Conservation (phyloP, 2,888 invertebrate species). For the Sinopyrophorus schimmeli region DNA sequence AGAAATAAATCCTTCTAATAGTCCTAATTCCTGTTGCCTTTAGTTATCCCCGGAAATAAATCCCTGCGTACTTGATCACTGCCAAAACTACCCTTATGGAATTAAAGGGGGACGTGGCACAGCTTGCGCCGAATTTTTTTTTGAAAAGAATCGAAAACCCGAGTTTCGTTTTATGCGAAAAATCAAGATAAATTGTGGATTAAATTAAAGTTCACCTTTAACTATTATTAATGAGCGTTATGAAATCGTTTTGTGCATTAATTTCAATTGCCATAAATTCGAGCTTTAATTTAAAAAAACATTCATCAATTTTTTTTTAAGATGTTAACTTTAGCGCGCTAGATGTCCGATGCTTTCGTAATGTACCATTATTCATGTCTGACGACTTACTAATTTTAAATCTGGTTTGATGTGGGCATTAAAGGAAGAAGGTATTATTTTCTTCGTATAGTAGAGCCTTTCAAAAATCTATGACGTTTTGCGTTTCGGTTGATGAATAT, state of each 20-base stretch:
- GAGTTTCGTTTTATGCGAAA: background rate
- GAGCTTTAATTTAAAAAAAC: conserved; percentile 9
- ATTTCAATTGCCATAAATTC: conserved; percentile 8
- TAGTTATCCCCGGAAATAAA: conserved; percentile 17
- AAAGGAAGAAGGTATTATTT: too few relatives aligned
- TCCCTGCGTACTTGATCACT: conserved; percentile 21
- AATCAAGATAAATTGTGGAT: conserved; percentile 4
- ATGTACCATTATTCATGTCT: too few relatives aligned
- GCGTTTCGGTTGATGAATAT: too few relatives aligned
- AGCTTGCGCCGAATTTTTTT: too few relatives aligned
- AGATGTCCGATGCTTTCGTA: too few relatives aligned
- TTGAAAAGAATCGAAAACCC: too few relatives aligned
- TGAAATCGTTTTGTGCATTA: conserved; percentile 8
- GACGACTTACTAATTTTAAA: too few relatives aligned
- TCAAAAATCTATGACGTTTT: too few relatives aligned
- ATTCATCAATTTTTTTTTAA: conserved; percentile 13
- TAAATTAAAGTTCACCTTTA: conserved; percentile 6
- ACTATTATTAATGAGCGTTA: conserved; percentile 8
- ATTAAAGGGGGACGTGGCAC: conserved; percentile 10
- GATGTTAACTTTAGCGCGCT: too few relatives aligned
- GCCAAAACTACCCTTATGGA: conserved; percentile 18
- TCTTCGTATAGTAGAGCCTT: too few relatives aligned
- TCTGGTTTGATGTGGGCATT: too few relatives aligned
- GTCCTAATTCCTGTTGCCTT: conserved; percentile 12
- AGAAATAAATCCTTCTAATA: conserved; percentile 18